phyloP scores from a whole-genome alignment of 2,797 vertebrate genomes.

The Bothrops alternatus region DNA sequence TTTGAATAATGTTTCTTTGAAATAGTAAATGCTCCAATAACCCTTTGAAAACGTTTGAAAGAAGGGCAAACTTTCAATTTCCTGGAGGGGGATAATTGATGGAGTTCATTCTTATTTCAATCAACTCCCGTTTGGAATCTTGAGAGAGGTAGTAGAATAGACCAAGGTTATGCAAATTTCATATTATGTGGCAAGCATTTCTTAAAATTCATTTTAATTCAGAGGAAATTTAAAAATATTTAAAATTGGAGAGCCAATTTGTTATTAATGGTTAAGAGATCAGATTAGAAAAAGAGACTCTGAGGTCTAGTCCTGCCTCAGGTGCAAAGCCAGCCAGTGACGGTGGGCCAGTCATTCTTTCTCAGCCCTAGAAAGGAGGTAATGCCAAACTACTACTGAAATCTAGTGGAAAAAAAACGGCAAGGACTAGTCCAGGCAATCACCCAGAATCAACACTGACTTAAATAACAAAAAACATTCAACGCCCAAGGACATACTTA shows the following conservation, averaged over 20 bases:
- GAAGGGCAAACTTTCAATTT: not conserved
- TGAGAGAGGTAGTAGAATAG: not conserved
- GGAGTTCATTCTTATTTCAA: not conserved
- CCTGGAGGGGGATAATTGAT: not conserved
- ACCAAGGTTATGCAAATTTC: not conserved
- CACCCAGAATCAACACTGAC: not conserved
- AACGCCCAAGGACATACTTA: not conserved
- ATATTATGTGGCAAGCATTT: not conserved
- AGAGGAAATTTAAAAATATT: not conserved
- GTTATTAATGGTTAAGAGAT: not conserved
- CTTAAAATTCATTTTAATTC: not conserved
- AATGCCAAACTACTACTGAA: not conserved
- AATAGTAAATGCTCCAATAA: not conserved
- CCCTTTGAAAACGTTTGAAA: not conserved
- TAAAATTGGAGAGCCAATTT: not conserved
- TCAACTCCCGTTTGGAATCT: not conserved
- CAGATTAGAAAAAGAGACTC: not conserved
- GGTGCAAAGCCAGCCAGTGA: not conserved
- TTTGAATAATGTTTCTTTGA: not conserved
- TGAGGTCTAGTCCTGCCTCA: not conserved
- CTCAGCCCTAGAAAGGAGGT: not conserved
- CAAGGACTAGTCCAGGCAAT: not conserved
- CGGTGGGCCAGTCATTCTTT: not conserved
- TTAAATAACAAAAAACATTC: not conserved
- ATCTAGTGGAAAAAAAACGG: not conserved